phyloP scores from a whole-genome alignment of 1,140 invertebrate species.

The Teleopsis dalmanni region DNA sequence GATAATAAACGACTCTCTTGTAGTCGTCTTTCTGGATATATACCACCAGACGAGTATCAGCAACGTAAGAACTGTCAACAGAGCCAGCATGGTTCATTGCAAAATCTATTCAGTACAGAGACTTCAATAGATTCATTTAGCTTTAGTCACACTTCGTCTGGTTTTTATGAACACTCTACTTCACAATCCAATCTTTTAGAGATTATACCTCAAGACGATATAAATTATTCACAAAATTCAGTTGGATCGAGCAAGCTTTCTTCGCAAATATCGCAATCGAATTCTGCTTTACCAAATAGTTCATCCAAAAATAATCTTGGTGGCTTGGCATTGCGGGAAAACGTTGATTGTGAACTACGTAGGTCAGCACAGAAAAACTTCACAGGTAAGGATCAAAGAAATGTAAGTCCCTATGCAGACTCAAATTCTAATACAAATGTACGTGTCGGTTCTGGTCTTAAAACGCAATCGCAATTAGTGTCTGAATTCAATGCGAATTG shows the following conservation, averaged over 20 bases:
- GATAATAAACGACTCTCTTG: constrained; percentile 23
- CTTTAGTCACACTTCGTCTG: constrained; percentile 10
- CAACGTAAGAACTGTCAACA: constrained; percentile 20
- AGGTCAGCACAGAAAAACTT: constrained; percentile 41
- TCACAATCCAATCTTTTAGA: constrained; percentile 1
- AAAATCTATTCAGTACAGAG: constrained; percentile 30
- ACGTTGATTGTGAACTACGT: constrained; percentile 31
- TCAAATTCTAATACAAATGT: constrained; percentile 7
- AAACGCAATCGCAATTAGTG: constrained; percentile 5
- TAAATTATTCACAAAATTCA: constrained; percentile 18
- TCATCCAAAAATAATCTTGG: constrained; percentile 40
- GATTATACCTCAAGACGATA: constrained; percentile 6
- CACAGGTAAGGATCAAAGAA: constrained; percentile 35
- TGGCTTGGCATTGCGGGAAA: constrained; percentile 32
- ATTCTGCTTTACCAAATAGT: constrained; percentile 29
- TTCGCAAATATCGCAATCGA: constrained; percentile 17
- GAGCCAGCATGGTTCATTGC: constrained; percentile 16
- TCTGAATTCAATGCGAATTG: neutral
- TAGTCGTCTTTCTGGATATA: constrained; percentile 36
- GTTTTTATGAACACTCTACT: neutral
- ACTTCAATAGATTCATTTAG: constrained; percentile 32
- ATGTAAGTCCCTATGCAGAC: constrained; percentile 30
- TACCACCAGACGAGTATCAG: constrained; percentile 37
- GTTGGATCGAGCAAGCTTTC: constrained; percentile 20
- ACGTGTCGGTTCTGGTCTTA: neutral